These are phyloP conservation scores for Parnassius apollo DNA, from an alignment of 2,888 invertebrate species.

Conservation along the genomic window DNA sequence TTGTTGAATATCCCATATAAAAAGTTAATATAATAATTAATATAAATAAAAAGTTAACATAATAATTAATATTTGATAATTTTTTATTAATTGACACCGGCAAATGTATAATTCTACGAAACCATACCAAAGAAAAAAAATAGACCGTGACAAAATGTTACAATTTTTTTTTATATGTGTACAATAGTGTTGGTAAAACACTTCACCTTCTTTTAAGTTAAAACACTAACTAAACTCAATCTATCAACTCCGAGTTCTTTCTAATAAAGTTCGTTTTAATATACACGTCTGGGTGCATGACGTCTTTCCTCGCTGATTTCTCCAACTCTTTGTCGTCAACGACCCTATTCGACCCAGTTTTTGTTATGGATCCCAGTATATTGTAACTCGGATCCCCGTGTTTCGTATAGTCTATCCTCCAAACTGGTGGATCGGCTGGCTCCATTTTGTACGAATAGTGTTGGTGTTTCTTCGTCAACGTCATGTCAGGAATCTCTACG, in stretches of 20 bases:
- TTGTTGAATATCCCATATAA: no score
- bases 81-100: no score
- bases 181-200: no score
- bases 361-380: slow-evolving; percentile 53
- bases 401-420: slow-evolving; percentile 71
- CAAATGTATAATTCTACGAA: no score
- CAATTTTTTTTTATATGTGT: no score
- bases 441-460: slow-evolving; percentile 47
- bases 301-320: slow-evolving; percentile 46
- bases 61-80: no score
- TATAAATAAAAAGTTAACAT: no score
- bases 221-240: background rate
- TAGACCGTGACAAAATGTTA: no score
- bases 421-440: slow-evolving; percentile 51
- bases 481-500: slow-evolving; percentile 51
- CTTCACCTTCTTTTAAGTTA: no score
- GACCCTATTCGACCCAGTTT: slow-evolving; percentile 48
- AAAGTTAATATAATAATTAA: no score
- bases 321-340: slow-evolving; percentile 46
- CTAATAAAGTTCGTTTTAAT: slow-evolving; percentile 60
- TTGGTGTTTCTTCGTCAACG: slow-evolving; percentile 40
- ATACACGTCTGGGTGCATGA: slow-evolving; percentile 64
- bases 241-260: slow-evolving; percentile 35
- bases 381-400: slow-evolving; percentile 62
- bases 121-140: no score